Conservation (phyloP, 2,888 invertebrate species). For the Lucinisca nassula region DNA sequence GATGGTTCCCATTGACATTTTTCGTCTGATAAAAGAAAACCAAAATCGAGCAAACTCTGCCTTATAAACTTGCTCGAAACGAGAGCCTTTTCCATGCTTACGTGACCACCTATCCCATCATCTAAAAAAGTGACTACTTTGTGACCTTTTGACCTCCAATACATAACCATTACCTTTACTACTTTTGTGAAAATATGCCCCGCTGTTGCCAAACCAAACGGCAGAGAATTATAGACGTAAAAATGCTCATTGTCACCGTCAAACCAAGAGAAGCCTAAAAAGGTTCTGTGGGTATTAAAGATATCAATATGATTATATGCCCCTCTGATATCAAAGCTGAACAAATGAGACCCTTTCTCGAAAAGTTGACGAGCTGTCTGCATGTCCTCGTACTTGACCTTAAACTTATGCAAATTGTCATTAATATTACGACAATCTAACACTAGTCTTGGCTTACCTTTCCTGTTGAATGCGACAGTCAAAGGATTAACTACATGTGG, state of each 20-base stretch:
- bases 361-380: constrained; percentile 28
- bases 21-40: constrained; percentile 33
- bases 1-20: constrained; percentile 33
- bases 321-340: constrained; percentile 27
- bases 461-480: too few relatives aligned
- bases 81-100: neutral
- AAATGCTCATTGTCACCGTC: neutral
- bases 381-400: constrained; percentile 50
- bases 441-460: too few relatives aligned
- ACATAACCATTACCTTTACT: constrained; percentile 1
- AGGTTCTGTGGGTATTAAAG: constrained; percentile 33
- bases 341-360: constrained; percentile 9
- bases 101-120: constrained; percentile 42
- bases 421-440: too few relatives aligned
- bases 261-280: constrained; percentile 51
- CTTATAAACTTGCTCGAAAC: neutral
- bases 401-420: too few relatives aligned
- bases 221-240: constrained; percentile 36
- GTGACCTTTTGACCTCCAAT: constrained; percentile 27
- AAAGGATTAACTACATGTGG: too few relatives aligned
- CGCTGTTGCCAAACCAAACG: constrained; percentile 28
- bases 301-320: constrained; percentile 50
- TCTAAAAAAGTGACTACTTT: constrained; percentile 39
- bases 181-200: too few relatives aligned
- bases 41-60: constrained; percentile 19